Percentiles rank a stretch among this genome's conserved stretches.
phyloP scores from a whole-genome alignment of 2,113 vertebrate species.

The Prionailurus viverrinus region DNA sequence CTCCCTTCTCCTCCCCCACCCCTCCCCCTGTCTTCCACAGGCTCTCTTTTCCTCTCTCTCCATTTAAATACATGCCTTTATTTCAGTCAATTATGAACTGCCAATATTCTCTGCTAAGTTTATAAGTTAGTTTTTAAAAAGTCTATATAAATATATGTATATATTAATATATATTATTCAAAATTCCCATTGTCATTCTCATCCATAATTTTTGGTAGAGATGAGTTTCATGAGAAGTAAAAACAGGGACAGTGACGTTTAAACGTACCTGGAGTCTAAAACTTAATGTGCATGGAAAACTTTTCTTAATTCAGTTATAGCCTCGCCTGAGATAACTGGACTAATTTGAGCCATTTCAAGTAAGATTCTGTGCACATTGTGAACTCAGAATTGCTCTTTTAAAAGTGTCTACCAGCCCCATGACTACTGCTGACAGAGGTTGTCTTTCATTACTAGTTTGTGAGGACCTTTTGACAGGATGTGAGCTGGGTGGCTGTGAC shows the following conservation, averaged over 20 bases:
- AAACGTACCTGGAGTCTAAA: background rate
- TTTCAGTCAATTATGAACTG: background rate
- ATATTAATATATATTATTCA: background rate
- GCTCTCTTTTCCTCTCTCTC: background rate
- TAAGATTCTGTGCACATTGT: conserved; percentile 13
- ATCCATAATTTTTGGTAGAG: background rate
- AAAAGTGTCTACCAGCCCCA: conserved; percentile 2
- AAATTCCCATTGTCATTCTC: background rate
- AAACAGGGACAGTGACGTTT: background rate
- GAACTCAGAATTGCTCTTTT: conserved; percentile 62
- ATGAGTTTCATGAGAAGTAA: background rate
- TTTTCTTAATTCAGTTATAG: conserved; percentile 26
- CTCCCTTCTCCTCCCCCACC: no score
- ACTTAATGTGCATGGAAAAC: background rate
- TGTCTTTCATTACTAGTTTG: conserved; percentile 56
- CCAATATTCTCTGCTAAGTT: background rate
- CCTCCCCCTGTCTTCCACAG: background rate
- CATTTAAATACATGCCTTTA: background rate
- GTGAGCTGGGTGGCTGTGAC: conserved; percentile 4
- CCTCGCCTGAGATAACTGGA: background rate
- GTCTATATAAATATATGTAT: background rate
- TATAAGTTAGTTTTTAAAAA: background rate
- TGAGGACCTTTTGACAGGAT: conserved; percentile 61
- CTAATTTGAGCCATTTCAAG: background rate
- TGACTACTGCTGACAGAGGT: conserved; percentile 12